Conservation (phyloP, 2,113 vertebrate species). For the Dolichotis patagonum region DNA sequence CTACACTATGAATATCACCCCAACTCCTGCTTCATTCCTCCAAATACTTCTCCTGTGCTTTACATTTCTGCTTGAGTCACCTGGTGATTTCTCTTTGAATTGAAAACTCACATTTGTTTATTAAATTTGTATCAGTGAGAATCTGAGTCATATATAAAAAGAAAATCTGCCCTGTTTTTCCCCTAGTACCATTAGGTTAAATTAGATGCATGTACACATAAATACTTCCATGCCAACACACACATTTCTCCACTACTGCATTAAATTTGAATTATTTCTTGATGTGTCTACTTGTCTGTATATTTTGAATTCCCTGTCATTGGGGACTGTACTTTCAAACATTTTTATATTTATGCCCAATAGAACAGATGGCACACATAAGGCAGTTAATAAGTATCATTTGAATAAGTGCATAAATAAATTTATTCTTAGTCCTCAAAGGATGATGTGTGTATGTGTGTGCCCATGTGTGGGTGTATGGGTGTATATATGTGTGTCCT, state of each 20-base stretch:
- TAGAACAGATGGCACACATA: background rate
- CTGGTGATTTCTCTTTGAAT: background rate
- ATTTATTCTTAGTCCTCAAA: background rate
- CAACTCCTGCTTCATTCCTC: background rate
- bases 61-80: background rate
- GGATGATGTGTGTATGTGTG: background rate
- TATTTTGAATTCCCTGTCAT: background rate
- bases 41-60: background rate
- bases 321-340: background rate
- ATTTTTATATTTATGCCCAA: background rate
- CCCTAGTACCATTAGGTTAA: background rate
- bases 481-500: background rate
- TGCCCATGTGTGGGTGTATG: accelerated
- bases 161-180: background rate
- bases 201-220: background rate
- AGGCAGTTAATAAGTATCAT: background rate
- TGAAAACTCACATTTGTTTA: background rate
- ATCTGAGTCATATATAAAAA: background rate
- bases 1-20: too few species aligned
- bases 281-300: background rate
- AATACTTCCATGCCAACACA: background rate
- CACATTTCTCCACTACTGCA: background rate
- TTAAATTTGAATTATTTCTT: background rate
- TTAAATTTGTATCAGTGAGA: background rate
- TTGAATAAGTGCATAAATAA: background rate